Evolutionary conservation across 64 coral and sea anemone species (phyloP), one percentile per base, ranked within the genome.

Genomic region (Stichodactyla mertensii): DNA sequence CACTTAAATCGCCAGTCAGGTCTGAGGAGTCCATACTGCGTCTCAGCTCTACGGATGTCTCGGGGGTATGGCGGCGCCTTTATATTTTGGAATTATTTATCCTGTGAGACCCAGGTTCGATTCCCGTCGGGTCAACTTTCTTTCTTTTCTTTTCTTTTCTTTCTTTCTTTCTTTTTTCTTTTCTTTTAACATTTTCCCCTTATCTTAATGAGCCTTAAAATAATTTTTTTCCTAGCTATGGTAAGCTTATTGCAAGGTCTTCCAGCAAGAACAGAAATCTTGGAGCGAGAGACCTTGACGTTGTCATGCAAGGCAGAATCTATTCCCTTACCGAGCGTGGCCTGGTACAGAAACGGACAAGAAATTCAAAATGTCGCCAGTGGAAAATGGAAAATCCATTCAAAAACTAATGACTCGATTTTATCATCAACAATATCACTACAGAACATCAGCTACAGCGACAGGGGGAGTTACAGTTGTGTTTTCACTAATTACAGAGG

Each of bases 241-340:
- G 79, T 81, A 16, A 16, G 13, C 45, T 14, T 81, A 1, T 20
- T 81, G n/a, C 45, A 52, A 55, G 16, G 5, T 10, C 79, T 81
- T 7, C 31, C 28, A 81, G 26, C 13, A 10, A 31, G 23, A 81
- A 55, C 54, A 55, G 54, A 52, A 52, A 52, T 81, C 79, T 27
- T 87, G 24, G 62, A 87, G 64, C 3, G 52, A 27, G 7, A 71
- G 11, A 2, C 51, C 10, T 18, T 71, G 45, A 10, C 23, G 6
- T 52, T 87, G 10, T 20, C 85, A n/a, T 87, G 85, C 52, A 77
- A 14, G 5, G 85, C 59, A 10, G 85, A 87, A 15, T 51, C 61
- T n/a, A 87, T 87, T 77, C 85, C 85, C 52, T 28, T 67, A 87
- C 85, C 85, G 52, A 67, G 16, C 52, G 64, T 87, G 53, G 18